Conservation (phyloP, 2,888 invertebrate species). For the Athalia cordata region DNA sequence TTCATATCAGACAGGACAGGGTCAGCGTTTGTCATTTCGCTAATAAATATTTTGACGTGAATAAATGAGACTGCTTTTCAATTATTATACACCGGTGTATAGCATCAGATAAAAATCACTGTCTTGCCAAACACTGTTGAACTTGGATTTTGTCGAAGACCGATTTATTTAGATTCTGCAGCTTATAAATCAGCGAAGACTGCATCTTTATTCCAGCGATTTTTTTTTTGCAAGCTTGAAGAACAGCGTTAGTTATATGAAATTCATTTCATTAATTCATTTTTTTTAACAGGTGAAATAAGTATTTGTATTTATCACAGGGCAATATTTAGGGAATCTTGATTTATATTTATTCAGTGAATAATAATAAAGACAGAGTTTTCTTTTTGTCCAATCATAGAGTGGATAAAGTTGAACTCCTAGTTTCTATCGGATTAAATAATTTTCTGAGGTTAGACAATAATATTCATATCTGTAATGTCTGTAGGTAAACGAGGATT, state of each 20-base stretch:
- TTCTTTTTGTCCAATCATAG: not conserved
- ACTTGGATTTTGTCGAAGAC: no score
- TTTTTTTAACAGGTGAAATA: not conserved
- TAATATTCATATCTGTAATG: not conserved
- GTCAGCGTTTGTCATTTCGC: slow-evolving; percentile 16
- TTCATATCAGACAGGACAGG: slow-evolving; percentile 36
- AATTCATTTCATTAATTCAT: not conserved
- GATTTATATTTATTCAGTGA: not conserved
- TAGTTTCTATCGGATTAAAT: not conserved
- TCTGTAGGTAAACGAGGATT: slow-evolving; percentile 2
- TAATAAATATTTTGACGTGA: not conserved
- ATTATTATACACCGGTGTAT: not conserved
- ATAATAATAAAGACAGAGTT: not conserved
- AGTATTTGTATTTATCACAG: no score
- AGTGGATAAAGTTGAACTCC: slow-evolving; percentile 9
- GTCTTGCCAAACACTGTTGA: no score
- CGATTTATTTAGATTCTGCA: no score
- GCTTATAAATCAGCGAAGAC: no score
- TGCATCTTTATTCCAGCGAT: no score
- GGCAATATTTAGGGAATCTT: not conserved
- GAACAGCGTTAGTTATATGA: not conserved
- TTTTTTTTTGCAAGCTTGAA: not conserved
- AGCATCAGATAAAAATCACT: not conserved
- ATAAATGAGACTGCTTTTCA: slow-evolving; percentile 4
- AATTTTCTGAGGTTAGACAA: not conserved